Conservation (phyloP, 1,140 invertebrate species). For the Chironomus tepperi region DNA sequence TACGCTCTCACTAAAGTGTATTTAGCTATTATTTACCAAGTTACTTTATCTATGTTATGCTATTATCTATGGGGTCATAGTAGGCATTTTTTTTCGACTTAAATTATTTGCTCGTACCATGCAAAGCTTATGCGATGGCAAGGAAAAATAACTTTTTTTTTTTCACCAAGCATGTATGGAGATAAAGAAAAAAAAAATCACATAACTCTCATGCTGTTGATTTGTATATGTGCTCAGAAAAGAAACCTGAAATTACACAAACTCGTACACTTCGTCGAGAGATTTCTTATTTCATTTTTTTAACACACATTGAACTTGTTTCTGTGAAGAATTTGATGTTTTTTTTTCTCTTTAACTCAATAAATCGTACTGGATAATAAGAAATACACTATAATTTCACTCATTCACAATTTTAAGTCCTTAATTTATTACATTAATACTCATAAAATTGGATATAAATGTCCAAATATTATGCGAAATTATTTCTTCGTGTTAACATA, state of each 20-base stretch:
- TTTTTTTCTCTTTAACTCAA: background rate
- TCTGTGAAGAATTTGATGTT: slow-evolving; percentile 11
- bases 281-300: background rate
- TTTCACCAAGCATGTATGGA: background rate
- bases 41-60: background rate
- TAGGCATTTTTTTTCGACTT: background rate
- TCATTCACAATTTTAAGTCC: background rate
- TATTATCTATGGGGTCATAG: slow-evolving; percentile 15
- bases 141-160: background rate
- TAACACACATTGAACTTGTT: slow-evolving; percentile 21
- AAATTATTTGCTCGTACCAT: background rate
- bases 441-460: background rate
- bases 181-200: slow-evolving; percentile 21
- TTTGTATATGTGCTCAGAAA: slow-evolving; percentile 14
- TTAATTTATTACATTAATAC: background rate
- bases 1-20: background rate
- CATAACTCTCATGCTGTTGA: slow-evolving; percentile 18
- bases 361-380: background rate
- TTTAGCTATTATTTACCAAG: background rate
- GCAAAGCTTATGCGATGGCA: background rate
- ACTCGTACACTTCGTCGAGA: background rate
- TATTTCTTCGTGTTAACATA: slow-evolving; percentile 18
- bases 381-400: background rate
- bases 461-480: slow-evolving; percentile 16
- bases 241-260: slow-evolving; percentile 23